Base-by-base conservation (phyloP, 1,140 invertebrate species). In the Araneus ventricosus region DNA sequence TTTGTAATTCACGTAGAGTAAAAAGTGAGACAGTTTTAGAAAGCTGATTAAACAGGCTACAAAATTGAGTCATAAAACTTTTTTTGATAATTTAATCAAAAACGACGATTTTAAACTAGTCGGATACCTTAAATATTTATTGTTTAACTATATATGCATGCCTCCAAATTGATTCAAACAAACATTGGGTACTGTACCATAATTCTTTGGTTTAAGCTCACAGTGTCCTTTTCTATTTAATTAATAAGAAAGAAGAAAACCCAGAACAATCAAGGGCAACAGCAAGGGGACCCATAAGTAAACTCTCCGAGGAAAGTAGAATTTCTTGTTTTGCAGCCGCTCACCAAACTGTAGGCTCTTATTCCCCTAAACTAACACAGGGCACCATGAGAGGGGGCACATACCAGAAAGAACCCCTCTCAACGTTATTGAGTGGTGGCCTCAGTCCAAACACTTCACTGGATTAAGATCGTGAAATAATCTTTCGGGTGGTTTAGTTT, bases 291-390 rank as follows among this genome's bases (percentile, higher is more conserved):
- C 79, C n/a, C 82, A 84, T 52, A 52, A 75, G 63, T 63, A 88
- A 88, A 88, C 87, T 70, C 24, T 30, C 52, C 34, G 5, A 5
- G 87, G 37, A 88, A 75, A 88, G 87, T 88, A 88, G 63, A 75
- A 88, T 70, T 75, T 39, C 87, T 88, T 88, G 87, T 88, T 88
- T 88, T 75, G 63, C 24, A 27, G 39, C 14, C 84, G 27, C 34
- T 86, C 30, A 86, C 84, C 84, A 86, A 86, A 45, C 30, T 37
- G 57, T 61, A 59, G 80, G n/a, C 84, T 59, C 27, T 86, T 75
- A 52, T 41, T 75, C 87, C 87, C 67, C 39, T 88, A 88, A 88
- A 88, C 87, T 59, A 88, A 88, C 87, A 88, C 24, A 39, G 37
- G 61, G 27, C 7, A 20, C 67, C 37, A 5, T 17, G 17, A 88